A percentile compares a stretch with the other conserved stretches of the same genome.
Conservation (phyloP, 2,888 invertebrate genomes). For the Mongoloraphidia duomilia region DNA sequence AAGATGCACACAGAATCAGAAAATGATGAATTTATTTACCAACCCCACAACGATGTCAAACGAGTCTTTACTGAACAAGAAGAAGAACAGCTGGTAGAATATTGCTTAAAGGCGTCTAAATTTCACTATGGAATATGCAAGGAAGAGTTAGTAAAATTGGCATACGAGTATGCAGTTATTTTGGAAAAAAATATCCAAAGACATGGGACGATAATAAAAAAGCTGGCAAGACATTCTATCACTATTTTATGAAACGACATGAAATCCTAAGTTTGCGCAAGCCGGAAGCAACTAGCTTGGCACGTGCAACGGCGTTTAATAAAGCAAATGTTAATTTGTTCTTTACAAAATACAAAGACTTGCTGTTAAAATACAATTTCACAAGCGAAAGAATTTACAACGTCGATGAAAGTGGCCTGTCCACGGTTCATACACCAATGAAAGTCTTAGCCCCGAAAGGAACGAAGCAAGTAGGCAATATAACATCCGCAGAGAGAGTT, state of each 20-base stretch:
- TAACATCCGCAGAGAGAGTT: neutral
- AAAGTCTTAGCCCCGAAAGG: too few species aligned
- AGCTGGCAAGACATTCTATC: slow-evolving; percentile 7
- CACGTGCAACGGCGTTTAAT: too few species aligned
- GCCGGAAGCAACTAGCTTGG: too few species aligned
- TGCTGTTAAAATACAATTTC: too few species aligned
- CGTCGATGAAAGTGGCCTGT: too few species aligned
- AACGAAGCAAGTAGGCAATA: too few species aligned
- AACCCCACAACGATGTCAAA: slow-evolving; percentile 1
- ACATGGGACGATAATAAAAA: neutral
- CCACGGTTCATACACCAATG: too few species aligned
- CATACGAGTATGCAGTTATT: slow-evolving; percentile 5
- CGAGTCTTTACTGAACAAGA: slow-evolving; percentile 4
- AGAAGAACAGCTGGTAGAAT: slow-evolving; percentile 3
- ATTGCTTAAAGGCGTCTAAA: slow-evolving; percentile 7
- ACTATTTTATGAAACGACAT: slow-evolving; percentile 6
- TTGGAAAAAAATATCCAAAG: too few species aligned
- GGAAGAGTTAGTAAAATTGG: slow-evolving; percentile 7
- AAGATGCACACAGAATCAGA: neutral
- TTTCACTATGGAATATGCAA: slow-evolving; percentile 6
- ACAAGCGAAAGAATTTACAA: too few species aligned
- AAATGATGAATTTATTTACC: slow-evolving; percentile 2
- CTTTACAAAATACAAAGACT: too few species aligned
- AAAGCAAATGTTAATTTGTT: too few species aligned
- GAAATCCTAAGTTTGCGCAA: neutral